Base-by-base conservation (phyloP, 37 sponge, comb jelly and placozoan genomes). In the Oscarella lobularis region DNA sequence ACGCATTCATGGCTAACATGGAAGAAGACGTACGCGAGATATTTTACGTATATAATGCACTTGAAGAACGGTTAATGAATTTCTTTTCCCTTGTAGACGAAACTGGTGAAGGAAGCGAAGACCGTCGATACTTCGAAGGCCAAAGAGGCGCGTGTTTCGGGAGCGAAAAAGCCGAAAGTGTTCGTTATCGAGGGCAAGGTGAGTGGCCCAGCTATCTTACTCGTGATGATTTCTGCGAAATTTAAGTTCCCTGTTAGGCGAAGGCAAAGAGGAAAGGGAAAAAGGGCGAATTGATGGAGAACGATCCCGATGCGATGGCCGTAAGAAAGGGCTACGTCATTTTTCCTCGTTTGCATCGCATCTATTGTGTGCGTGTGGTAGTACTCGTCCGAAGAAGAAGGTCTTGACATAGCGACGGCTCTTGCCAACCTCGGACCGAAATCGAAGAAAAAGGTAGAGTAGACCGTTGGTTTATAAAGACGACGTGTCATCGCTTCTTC, bases 271-370 rank as follows among this genome's bases (percentile, higher is more conserved):
- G 39, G 54, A 75, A 36, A 5, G 29, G 37, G 31, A 34, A 81
- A 41, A 92, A 87, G 66, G 99, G 99, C 6, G 99, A 98, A 35
- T 75, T 98, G 36, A 75, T 98, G 76, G 81, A 82, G 32, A 94
- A 90, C 39, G 75, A 94, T 67, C 89, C 86, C 73, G 99, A 98
- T 72, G 87, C 84, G 37, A 80, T 89, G 79, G 29, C 37, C 39
- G 20, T 74, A 48, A 27, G 14, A 48, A 9, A 27, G n/a, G n/a
- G n/a, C 60, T 48, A 20, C 20, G 14, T 48, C 14, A 27, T 48
- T 48, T 9, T 48, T 48, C n/a, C 20, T 20, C n/a, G 31, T 35
- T 70, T 29, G 37, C n/a, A 20, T 70, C 73, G 9, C 14, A 27
- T 48, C 60, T 9, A 27, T 48, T 9, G 60, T 48, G 14, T 48